Percentiles rank a stretch among this genome's conserved stretches.
These are phyloP conservation scores for Sebastes steindachneri DNA, from an alignment of 2,797 vertebrate genomes.

Conservation along the genomic window DNA sequence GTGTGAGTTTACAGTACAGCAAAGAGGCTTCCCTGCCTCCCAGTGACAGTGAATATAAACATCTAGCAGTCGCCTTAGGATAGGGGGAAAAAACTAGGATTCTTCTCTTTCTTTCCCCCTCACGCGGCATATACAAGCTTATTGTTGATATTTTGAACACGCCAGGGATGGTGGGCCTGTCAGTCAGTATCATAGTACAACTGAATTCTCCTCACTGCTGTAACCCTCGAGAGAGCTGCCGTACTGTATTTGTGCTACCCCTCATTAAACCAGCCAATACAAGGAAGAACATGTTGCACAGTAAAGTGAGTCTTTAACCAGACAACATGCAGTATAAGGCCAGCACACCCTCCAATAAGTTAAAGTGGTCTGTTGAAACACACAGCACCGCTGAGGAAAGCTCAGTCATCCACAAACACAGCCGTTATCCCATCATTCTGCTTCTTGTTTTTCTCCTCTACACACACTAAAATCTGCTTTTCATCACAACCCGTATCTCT, in stretches of 20 bases:
- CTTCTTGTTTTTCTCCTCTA: constrained; percentile 21
- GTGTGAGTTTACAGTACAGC: constrained; percentile 41
- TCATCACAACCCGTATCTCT: constrained; percentile 46
- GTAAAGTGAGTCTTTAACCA: not conserved
- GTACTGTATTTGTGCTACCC: not conserved
- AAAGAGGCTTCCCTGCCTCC: constrained; percentile 30
- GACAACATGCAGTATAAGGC: not conserved
- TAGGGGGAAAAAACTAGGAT: constrained; percentile 3
- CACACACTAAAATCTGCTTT: constrained; percentile 16
- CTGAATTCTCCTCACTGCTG: constrained; percentile 17
- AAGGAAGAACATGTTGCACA: not conserved
- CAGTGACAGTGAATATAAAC: constrained; percentile 47
- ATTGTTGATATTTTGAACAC: constrained; percentile 37
- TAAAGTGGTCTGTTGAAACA: constrained; percentile 27
- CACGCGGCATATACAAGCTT: not conserved
- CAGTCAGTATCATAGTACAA: constrained; percentile 29
- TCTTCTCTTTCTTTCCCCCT: not conserved
- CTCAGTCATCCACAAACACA: not conserved
- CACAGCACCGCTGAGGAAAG: constrained; percentile 14
- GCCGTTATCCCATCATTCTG: not conserved
- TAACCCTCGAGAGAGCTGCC: constrained; percentile 16
- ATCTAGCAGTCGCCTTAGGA: constrained; percentile 44
- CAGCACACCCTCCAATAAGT: constrained; percentile 1
- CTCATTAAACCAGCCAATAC: constrained; percentile 17
- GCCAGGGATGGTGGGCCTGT: constrained; percentile 31